Evolutionary conservation across 92 coral and sea anemone species (phyloP).

Genomic region (Zoanthus sansibaricus): DNA sequence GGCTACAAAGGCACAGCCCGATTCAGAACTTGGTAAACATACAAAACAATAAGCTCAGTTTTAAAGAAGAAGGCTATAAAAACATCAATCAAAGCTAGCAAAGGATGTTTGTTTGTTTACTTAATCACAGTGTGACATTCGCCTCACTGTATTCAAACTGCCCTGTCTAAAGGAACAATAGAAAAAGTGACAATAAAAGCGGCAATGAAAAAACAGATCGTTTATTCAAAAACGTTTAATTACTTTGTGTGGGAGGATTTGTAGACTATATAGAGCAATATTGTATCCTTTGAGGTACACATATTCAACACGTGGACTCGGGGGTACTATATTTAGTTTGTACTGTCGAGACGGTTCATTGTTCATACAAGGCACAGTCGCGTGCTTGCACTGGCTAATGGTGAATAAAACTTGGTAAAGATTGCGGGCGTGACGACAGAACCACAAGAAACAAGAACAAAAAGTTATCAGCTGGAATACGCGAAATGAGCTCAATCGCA

Average conservation of each 20-base stretch:
- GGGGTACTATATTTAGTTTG: conserved; percentile 63
- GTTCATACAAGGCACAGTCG: conserved; percentile 57
- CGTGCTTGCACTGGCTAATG: conserved; percentile 64
- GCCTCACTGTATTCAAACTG: conserved; percentile 81
- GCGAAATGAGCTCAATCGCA: conserved; percentile 72
- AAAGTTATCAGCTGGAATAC: background rate
- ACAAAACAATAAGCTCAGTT: conserved; percentile 86
- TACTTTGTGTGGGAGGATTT: conserved; percentile 94
- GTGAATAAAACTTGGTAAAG: conserved; percentile 33
- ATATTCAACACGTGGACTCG: conserved; percentile 84
- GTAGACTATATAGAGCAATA: conserved; percentile 82
- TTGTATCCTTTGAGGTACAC: conserved; percentile 85
- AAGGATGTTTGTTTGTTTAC: conserved; percentile 87
- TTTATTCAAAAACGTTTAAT: conserved; percentile 94
- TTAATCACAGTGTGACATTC: conserved; percentile 83
- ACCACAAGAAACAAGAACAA: background rate
- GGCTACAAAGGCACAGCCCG: conserved; percentile 73
- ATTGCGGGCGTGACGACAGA: conserved; percentile 35
- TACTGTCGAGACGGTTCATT: conserved; percentile 59
- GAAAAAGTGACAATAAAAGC: conserved; percentile 89
- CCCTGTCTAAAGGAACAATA: conserved; percentile 89
- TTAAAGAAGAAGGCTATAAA: conserved; percentile 90
- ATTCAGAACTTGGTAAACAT: conserved; percentile 86
- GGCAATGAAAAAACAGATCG: conserved; percentile 88
- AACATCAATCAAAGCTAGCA: conserved; percentile 88